These are phyloP conservation scores for Beris morrisii DNA, from an alignment of 2,888 invertebrate species.

Conservation along the genomic window DNA sequence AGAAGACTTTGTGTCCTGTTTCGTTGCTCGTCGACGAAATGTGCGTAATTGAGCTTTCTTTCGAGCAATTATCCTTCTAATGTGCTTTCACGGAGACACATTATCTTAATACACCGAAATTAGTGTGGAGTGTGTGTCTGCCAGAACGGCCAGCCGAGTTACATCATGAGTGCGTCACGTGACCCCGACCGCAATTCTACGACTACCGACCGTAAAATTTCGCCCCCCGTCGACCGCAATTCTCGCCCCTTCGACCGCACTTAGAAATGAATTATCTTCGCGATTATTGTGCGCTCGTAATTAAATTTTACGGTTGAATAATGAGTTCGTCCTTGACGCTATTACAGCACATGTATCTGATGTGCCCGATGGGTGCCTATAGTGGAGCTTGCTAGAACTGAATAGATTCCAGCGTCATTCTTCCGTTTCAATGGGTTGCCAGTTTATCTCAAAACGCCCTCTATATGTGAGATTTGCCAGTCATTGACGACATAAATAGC, in stretches of 20 bases:
- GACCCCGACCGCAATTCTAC: constrained; percentile 17
- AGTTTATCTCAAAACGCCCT: constrained; percentile 8
- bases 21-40: background rate
- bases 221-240: background rate
- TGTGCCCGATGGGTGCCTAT: no score
- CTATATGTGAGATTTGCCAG: constrained; percentile 33
- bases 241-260: background rate
- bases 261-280: constrained; percentile 35
- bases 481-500: constrained; percentile 36
- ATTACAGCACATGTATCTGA: background rate
- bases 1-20: background rate
- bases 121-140: constrained; percentile 25
- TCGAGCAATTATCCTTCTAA: constrained; percentile 34
- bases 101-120: constrained; percentile 35
- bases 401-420: no score
- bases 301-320: constrained; percentile 38
- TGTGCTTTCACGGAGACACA: constrained; percentile 29
- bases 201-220: constrained; percentile 2
- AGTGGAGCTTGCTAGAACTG: no score
- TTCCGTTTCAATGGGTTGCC: no score
- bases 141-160: background rate
- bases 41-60: constrained; percentile 38
- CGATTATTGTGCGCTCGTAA: constrained; percentile 36
- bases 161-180: background rate
- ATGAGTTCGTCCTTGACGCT: constrained; percentile 34